Evolutionary conservation across 2,888 invertebrate species (phyloP).

Genomic region (Trachelus stipa): DNA sequence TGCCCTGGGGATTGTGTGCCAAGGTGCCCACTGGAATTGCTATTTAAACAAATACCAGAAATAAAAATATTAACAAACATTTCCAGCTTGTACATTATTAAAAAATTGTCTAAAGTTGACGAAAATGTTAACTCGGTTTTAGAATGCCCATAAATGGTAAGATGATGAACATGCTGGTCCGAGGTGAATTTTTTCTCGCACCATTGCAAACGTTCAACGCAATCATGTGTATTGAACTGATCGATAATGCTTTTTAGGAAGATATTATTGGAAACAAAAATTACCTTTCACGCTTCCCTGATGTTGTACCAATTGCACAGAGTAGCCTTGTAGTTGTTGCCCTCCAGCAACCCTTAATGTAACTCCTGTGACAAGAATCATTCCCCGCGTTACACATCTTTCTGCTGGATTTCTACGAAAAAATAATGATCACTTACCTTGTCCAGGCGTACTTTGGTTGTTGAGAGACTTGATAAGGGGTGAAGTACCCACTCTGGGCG

Average conservation of each 20-base stretch:
- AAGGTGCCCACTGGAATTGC: conserved; percentile 68
- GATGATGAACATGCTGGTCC: conserved; percentile 64
- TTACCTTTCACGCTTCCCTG: conserved; percentile 71
- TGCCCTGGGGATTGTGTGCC: conserved; percentile 56
- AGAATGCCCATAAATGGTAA: conserved; percentile 49
- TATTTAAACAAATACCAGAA: conserved; percentile 42
- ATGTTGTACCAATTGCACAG: conserved; percentile 70
- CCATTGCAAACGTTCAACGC: conserved; percentile 55
- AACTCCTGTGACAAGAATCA: conserved; percentile 45
- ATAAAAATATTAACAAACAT: background rate
- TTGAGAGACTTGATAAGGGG: conserved; percentile 60
- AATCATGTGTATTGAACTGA: conserved; percentile 32
- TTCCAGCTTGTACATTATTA: background rate
- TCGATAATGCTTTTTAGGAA: conserved; percentile 1
- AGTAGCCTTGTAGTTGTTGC: conserved; percentile 66
- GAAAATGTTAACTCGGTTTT: conserved; percentile 50
- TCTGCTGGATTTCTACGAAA: background rate
- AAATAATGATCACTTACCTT: conserved; percentile 45
- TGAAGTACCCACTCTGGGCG: conserved; percentile 63
- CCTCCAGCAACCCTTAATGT: conserved; percentile 63
- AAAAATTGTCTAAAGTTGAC: background rate
- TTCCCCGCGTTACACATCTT: background rate
- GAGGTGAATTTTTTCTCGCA: conserved; percentile 57
- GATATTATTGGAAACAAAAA: conserved; percentile 18
- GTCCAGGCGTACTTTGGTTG: conserved; percentile 52